Evolutionary conservation across 2,797 vertebrate species (phyloP).

Genomic region (Petrocephalus schoutedeni): DNA sequence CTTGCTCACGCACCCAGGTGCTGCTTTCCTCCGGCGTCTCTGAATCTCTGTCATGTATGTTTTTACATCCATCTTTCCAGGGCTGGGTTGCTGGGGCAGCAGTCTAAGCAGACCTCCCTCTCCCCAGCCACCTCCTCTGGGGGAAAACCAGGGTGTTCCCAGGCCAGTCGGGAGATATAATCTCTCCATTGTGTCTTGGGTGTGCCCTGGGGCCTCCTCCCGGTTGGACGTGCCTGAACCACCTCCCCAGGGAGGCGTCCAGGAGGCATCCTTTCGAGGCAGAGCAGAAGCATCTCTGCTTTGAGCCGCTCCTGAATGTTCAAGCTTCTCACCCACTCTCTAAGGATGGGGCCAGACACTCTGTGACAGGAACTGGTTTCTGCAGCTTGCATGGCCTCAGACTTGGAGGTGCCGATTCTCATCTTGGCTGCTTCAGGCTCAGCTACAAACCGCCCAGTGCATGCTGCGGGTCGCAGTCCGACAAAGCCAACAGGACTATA

Average conservation of each 20-base stretch:
- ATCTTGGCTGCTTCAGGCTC: background rate
- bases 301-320: background rate
- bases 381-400: background rate
- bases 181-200: background rate
- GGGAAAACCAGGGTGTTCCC: background rate
- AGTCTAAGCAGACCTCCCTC: too few species aligned
- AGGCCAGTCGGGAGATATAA: background rate
- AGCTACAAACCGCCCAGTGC: background rate
- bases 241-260: background rate
- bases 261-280: background rate
- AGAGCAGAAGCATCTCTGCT: background rate
- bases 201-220: background rate
- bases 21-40: background rate
- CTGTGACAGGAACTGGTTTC: background rate
- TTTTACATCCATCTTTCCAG: background rate
- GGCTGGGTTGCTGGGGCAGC: background rate
- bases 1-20: slow-evolving; percentile 49
- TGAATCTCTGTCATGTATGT: background rate
- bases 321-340: background rate
- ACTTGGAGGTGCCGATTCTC: background rate
- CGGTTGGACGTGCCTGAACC: background rate
- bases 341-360: background rate
- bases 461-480: background rate
- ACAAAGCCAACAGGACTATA: too few species aligned
- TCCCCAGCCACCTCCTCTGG: background rate